Base-by-base conservation (phyloP, 2,888 invertebrate genomes). In the Nesidiocoris tenuis region DNA sequence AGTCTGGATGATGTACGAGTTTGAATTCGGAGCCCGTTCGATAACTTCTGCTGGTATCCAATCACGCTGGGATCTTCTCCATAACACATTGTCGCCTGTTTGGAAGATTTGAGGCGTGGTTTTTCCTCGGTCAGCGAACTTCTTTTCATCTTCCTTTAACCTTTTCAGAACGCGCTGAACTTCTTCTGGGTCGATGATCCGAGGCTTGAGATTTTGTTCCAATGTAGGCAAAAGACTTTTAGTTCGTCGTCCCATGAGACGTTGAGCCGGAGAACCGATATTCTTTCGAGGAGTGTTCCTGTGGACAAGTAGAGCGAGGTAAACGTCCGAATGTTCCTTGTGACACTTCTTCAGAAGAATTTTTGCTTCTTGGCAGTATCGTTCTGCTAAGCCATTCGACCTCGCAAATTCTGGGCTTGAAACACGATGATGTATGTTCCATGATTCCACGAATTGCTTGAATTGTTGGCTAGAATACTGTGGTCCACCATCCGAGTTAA, bases 401-500 rank as follows among this genome's bases (percentile, higher is more conserved):
- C 68, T 12, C 3, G 61, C 54, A 72, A 74, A 74, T 18, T 63
- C 54, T 74, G 74, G 74, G 59, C 74, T 74, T 16, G 74, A 74
- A n/a, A 21, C 54, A 24, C 54, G 1, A 21, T 74, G 74, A 19
- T 55, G 63, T 18, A 74, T 63, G 12, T 61, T 55, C 74, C 74
- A 74, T 18, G n/a, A 17, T 17, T 74, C 1, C 17, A 54, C n/a
- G 63, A 74, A 74, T 18, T 1, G 39, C 21, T 17, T 74, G 21
- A 74, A 74, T 22, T 74, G 64, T n/a, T 21, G 7, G 54, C 63
- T 63, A 5, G 74, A 70, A 64, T 74, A 74, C 19, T 74, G 74
- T 7, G 74, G 74, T 9, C 74, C 74, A 74, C 63, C 63, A 17
- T 74, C 74, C 5, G 74, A 74, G 24, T 63, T 63, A 18, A 74